Conservation (phyloP, 2,797 vertebrate species). For the Anguilla obscura region DNA sequence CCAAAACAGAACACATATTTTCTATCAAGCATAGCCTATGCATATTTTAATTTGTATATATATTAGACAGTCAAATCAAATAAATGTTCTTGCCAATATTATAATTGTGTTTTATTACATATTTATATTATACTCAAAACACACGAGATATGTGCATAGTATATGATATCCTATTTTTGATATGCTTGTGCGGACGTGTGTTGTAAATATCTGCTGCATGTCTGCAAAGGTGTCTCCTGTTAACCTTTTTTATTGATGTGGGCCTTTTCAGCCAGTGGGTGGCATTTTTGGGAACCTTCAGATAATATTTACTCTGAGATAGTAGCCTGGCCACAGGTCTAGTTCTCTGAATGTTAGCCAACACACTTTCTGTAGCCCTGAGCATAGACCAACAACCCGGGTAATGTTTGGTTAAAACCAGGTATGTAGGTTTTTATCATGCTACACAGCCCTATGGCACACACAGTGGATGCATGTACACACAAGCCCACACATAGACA, state of each 20-base stretch:
- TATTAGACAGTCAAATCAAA: no score
- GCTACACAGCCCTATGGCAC: neutral
- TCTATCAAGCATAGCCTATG: no score
- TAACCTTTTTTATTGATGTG: no score
- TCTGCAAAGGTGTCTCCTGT: neutral
- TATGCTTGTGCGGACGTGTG: neutral
- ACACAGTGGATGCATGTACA: neutral
- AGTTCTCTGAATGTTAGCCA: neutral
- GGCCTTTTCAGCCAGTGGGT: neutral
- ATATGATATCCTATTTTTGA: neutral
- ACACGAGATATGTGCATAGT: no score
- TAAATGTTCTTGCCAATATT: neutral
- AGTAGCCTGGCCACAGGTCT: neutral
- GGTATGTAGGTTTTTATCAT: neutral
- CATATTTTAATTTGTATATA: no score
- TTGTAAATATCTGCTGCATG: neutral
- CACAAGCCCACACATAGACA: slow-evolving; percentile 1
- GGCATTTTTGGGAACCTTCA: neutral
- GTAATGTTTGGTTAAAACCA: neutral
- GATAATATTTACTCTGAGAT: neutral
- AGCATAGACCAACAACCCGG: neutral
- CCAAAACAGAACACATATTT: neutral
- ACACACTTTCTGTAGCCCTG: neutral
- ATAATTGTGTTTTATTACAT: neutral
- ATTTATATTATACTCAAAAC: no score